A percentile compares a stretch with the other conserved stretches of the same genome.
phyloP scores from a whole-genome alignment of 2,888 invertebrate species.

The Sphecodes monilicornis region DNA sequence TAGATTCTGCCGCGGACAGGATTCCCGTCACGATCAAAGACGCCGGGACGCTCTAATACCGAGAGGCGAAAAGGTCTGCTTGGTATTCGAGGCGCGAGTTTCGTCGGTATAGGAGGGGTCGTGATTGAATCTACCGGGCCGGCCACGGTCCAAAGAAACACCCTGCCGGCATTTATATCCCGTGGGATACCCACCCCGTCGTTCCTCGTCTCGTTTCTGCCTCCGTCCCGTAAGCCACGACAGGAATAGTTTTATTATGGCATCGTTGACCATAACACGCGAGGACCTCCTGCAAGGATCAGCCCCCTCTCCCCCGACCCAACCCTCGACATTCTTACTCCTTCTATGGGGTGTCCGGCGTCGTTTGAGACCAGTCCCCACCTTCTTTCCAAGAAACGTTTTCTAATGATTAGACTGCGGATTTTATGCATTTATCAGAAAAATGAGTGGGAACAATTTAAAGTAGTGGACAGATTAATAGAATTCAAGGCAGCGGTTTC shows the following conservation, averaged over 20 bases:
- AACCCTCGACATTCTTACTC: background rate
- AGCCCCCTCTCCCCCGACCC: background rate
- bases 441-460: too few species aligned
- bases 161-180: constrained; percentile 77
- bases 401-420: constrained; percentile 25
- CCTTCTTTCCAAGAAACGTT: background rate
- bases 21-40: constrained; percentile 74
- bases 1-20: constrained; percentile 33
- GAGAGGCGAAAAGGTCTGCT: constrained; percentile 67
- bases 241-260: constrained; percentile 82
- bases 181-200: constrained; percentile 59
- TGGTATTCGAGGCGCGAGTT: constrained; percentile 79
- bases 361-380: background rate
- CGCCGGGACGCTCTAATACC: constrained; percentile 67
- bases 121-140: constrained; percentile 80
- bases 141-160: constrained; percentile 75
- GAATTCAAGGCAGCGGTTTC: too few species aligned
- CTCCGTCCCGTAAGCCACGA: constrained; percentile 40
- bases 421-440: too few species aligned
- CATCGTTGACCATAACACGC: constrained; percentile 75
- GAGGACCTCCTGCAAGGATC: constrained; percentile 47
- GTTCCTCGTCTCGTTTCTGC: constrained; percentile 31
- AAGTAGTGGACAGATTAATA: too few species aligned
- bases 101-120: constrained; percentile 74
- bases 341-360: background rate